Conservation (phyloP, 2,113 vertebrate species). For the Muntiacus muntjak region DNA sequence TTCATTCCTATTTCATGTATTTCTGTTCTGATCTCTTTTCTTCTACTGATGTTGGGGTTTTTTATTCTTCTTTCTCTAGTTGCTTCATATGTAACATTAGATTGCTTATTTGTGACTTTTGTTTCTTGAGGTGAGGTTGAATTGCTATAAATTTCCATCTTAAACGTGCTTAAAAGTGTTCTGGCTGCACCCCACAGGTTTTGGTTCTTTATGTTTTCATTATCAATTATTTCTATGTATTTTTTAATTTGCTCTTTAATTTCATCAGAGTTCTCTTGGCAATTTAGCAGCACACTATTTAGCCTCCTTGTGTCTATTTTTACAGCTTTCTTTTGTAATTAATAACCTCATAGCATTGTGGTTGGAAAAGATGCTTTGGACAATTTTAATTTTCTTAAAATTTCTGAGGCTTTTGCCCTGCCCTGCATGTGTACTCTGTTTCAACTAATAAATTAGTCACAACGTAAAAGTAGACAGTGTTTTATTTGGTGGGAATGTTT, state of each 20-base stretch:
- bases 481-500: background rate
- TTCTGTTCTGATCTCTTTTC: background rate
- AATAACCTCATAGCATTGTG: background rate
- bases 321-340: background rate
- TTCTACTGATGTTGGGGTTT: accelerated
- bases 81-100: background rate
- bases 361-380: background rate
- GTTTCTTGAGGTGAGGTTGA: background rate
- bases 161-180: background rate
- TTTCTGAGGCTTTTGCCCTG: background rate
- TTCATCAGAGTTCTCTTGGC: background rate
- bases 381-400: background rate
- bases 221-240: background rate
- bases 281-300: background rate
- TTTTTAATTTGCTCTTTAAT: background rate
- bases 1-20: background rate
- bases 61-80: background rate
- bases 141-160: background rate
- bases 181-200: background rate
- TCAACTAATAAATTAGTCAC: background rate
- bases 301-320: background rate
- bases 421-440: background rate
- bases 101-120: background rate
- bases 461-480: background rate
- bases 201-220: background rate